Evolutionary conservation across 2,113 vertebrate species (phyloP).

Genomic region (Hepsetus odoe): DNA sequence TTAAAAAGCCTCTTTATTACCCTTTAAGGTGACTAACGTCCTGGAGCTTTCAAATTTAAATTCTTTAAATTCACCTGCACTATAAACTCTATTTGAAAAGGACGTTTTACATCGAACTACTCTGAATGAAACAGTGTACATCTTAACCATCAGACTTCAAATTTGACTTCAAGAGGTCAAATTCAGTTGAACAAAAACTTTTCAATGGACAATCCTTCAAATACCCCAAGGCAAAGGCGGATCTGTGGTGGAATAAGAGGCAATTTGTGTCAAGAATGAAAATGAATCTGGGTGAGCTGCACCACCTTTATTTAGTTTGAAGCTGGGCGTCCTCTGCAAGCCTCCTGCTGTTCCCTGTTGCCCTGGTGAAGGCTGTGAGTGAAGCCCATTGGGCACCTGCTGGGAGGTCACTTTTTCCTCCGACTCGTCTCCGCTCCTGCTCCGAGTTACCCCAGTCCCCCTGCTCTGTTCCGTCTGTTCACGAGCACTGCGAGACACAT

Average conservation of each 20-base stretch:
- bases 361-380: slow-evolving; percentile 40
- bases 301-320: slow-evolving; percentile 68
- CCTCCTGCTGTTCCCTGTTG: neutral
- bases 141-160: too few relatives aligned
- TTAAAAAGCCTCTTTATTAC: too few relatives aligned
- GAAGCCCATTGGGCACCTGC: slow-evolving; percentile 51
- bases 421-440: neutral
- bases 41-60: too few relatives aligned
- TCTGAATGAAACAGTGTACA: too few relatives aligned
- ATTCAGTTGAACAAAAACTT: neutral
- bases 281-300: neutral
- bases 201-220: neutral
- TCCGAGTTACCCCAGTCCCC: neutral
- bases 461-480: slow-evolving; percentile 1
- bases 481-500: slow-evolving; percentile 13
- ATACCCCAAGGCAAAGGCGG: neutral
- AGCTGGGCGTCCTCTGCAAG: slow-evolving; percentile 54
- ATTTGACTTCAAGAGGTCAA: too few relatives aligned
- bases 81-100: too few relatives aligned
- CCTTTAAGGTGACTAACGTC: too few relatives aligned
- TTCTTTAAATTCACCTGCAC: too few relatives aligned
- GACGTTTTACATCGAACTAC: too few relatives aligned
- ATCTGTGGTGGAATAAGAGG: too few relatives aligned
- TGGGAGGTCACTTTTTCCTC: slow-evolving; percentile 28
- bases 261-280: neutral